A percentile compares a stretch with the other conserved stretches of the same genome.
phyloP scores from a whole-genome alignment of 2,797 vertebrate genomes.

The Acropternis orthonyx region DNA sequence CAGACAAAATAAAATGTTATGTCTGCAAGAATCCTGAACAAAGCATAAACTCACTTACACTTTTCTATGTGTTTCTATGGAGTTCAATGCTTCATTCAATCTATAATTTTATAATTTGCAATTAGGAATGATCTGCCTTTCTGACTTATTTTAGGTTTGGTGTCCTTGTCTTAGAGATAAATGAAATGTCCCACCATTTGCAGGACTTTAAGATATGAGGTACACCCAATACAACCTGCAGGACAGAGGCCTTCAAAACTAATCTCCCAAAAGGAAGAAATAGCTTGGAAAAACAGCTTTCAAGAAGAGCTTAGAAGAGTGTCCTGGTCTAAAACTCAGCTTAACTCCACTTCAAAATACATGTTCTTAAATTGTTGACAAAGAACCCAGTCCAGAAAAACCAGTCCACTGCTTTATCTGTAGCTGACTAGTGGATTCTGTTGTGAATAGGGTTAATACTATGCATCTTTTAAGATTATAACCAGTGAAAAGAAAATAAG shows the following conservation, averaged over 20 bases:
- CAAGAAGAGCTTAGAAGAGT: background rate
- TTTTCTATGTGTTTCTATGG: background rate
- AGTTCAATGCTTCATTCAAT: background rate
- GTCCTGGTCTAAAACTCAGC: background rate
- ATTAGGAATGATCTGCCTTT: background rate
- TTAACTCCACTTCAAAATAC: background rate
- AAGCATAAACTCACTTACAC: background rate
- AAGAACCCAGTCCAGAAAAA: background rate
- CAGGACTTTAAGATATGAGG: background rate
- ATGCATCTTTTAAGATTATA: background rate
- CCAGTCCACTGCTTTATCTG: background rate
- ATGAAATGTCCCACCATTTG: background rate
- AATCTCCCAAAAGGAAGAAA: background rate
- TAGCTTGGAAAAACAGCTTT: background rate
- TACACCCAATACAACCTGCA: background rate
- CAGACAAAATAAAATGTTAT: background rate
- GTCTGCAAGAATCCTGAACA: background rate
- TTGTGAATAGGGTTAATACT: background rate
- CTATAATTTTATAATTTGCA: background rate
- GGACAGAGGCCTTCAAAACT: background rate
- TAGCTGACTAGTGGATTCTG: background rate
- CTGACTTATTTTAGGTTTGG: background rate
- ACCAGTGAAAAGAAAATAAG: slow-evolving; percentile 39
- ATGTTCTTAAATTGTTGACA: background rate
- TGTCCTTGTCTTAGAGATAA: background rate